Conservation (phyloP, 2,113 vertebrate genomes). For the Crotalus tigris region DNA sequence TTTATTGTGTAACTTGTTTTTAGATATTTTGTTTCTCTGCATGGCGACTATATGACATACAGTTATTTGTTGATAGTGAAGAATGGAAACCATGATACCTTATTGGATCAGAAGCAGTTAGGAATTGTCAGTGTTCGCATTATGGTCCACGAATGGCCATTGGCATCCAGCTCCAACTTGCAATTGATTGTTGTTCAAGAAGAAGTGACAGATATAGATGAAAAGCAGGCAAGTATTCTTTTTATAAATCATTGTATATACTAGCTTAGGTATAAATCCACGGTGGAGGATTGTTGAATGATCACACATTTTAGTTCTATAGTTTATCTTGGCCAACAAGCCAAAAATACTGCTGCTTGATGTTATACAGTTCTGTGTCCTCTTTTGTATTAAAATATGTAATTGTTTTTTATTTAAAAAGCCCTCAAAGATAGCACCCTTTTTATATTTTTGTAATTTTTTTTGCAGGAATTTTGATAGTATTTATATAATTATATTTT, state of each 20-base stretch:
- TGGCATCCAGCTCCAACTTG: conserved; percentile 79
- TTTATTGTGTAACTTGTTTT: conserved; percentile 1
- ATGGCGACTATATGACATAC: neutral
- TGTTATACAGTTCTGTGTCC: neutral
- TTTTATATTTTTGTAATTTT: neutral
- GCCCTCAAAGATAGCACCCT: neutral
- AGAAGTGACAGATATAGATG: conserved; percentile 87
- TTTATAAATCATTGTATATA: neutral
- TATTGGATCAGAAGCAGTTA: conserved; percentile 67
- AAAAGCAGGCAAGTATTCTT: conserved; percentile 76
- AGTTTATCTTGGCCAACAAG: neutral
- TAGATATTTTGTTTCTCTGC: conserved; percentile 14
- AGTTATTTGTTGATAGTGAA: conserved; percentile 72
- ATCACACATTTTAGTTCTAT: neutral
- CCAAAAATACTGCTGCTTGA: neutral
- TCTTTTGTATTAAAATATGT: neutral
- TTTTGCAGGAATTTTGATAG: neutral
- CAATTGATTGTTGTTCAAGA: conserved; percentile 83
- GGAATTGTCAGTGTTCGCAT: conserved; percentile 80
- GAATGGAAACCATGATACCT: conserved; percentile 62
- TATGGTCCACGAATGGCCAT: conserved; percentile 84
- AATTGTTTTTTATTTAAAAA: neutral
- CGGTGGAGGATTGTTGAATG: neutral
- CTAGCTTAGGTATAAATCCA: neutral
- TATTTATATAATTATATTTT: neutral